These are phyloP conservation scores for Columba guinea DNA, from an alignment of 2,797 vertebrate genomes.

Conservation along the genomic window DNA sequence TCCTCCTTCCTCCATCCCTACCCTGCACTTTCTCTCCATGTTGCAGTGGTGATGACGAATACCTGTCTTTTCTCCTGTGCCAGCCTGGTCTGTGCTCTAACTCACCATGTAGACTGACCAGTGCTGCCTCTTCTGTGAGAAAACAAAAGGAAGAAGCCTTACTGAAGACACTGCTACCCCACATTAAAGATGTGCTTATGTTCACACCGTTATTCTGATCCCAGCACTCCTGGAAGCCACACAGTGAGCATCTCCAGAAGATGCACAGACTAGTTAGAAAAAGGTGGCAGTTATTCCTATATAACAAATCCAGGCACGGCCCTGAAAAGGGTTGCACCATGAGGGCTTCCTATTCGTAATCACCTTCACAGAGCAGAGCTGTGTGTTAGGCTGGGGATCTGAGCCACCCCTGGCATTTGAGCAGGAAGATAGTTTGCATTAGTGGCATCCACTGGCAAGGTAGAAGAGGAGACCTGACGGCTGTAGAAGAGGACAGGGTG, in stretches of 20 bases:
- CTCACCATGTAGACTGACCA: background rate
- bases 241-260: background rate
- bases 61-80: background rate
- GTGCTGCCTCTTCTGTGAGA: background rate
- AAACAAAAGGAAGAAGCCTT: background rate
- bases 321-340: background rate
- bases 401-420: background rate
- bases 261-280: background rate
- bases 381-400: background rate
- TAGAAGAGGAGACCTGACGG: background rate
- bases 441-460: background rate
- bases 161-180: background rate
- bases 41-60: background rate
- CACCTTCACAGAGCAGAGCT: background rate
- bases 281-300: background rate
- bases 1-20: background rate
- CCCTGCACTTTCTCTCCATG: accelerated
- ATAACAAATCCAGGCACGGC: background rate
- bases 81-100: background rate
- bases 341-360: background rate
- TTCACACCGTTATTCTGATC: background rate
- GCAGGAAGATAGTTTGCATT: background rate
- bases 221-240: background rate
- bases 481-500: background rate
- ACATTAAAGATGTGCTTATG: background rate